Evolutionary conservation across 2,888 invertebrate genomes (phyloP).

Genomic region (Morpho deidamia): DNA sequence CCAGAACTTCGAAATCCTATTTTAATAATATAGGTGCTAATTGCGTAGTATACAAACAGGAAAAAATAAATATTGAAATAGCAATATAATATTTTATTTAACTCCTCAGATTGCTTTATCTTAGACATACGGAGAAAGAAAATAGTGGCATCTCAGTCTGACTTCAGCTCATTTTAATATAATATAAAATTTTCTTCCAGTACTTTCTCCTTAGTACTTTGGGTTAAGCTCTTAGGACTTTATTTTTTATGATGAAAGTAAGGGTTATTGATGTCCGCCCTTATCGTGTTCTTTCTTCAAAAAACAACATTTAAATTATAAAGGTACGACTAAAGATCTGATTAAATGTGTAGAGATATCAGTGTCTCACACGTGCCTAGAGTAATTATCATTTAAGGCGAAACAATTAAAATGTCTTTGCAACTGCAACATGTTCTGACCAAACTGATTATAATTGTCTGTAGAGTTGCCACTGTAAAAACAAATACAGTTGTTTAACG

Average conservation of each 20-base stretch:
- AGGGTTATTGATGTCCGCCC: neutral
- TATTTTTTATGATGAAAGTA: neutral
- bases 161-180: no score
- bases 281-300: conserved; percentile 10
- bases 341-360: conserved; percentile 7
- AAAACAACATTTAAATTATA: conserved; percentile 9
- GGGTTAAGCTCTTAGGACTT: neutral
- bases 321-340: conserved; percentile 15
- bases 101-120: no score
- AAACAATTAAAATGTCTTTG: conserved; percentile 72
- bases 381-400: conserved; percentile 61
- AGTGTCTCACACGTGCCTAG: conserved; percentile 61
- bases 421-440: conserved; percentile 68
- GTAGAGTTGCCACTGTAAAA: conserved; percentile 76
- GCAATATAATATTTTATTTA: no score
- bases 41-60: no score
- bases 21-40: no score
- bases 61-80: no score
- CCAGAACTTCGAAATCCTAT: no score
- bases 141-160: no score
- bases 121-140: no score
- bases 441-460: conserved; percentile 65
- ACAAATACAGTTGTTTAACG: conserved; percentile 73
- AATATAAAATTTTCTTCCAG: no score
- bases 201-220: no score